These are phyloP conservation scores for Chaetodon trifasciatus DNA, from an alignment of 2,797 vertebrate species.

Conservation along the genomic window DNA sequence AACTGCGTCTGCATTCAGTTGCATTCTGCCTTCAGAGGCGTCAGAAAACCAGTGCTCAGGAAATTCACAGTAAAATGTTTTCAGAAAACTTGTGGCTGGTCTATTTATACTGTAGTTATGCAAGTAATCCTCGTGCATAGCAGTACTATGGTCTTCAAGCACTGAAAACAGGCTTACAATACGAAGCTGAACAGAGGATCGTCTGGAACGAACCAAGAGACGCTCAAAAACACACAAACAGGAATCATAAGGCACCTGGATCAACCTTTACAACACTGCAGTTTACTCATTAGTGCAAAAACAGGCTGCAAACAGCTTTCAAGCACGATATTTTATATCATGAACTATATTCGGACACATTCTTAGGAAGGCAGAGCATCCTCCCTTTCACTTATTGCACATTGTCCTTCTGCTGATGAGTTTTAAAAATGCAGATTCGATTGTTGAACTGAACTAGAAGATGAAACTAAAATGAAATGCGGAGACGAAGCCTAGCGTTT, in stretches of 20 bases:
- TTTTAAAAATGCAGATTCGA: neutral
- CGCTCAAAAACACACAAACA: slow-evolving; percentile 20
- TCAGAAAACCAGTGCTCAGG: neutral
- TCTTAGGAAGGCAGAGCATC: slow-evolving; percentile 29
- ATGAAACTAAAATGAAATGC: neutral
- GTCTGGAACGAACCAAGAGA: slow-evolving; percentile 2
- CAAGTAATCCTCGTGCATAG: slow-evolving; percentile 15
- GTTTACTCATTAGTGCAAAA: slow-evolving; percentile 56
- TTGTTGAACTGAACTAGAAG: neutral
- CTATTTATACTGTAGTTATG: neutral
- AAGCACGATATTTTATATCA: slow-evolving; percentile 19
- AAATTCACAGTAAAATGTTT: slow-evolving; percentile 16
- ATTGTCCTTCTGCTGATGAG: slow-evolving; percentile 25
- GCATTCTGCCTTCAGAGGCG: neutral
- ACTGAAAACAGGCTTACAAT: slow-evolving; percentile 10
- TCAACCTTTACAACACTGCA: slow-evolving; percentile 27
- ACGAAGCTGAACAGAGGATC: slow-evolving; percentile 16
- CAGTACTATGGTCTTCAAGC: neutral
- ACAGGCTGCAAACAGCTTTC: slow-evolving; percentile 31
- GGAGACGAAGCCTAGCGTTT: neutral
- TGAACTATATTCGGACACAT: slow-evolving; percentile 20
- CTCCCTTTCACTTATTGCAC: slow-evolving; percentile 64
- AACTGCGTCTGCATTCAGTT: too few relatives aligned
- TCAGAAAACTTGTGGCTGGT: neutral
- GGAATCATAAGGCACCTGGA: slow-evolving; percentile 68